Evolutionary conservation across 1,140 invertebrate species (phyloP), one percentile per base, ranked within the genome.

Genomic region (Panagrolaimus sp.): DNA sequence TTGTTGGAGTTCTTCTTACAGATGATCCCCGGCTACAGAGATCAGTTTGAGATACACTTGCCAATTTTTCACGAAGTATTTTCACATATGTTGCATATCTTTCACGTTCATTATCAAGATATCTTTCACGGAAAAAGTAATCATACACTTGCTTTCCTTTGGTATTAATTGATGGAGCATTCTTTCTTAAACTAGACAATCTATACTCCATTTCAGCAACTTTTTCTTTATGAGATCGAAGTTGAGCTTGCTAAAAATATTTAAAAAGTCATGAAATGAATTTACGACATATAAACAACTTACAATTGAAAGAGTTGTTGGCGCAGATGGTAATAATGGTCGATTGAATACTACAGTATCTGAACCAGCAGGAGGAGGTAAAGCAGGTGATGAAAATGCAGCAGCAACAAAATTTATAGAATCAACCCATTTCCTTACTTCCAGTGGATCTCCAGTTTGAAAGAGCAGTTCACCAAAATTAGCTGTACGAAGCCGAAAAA

Each of bases 391-490:
- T 43, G 94, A 97, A 80, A 96, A 91, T 80, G 90, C 91, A 55
- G 93, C 94, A 78, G 93, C 93, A 43, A 96, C 93, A 84, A 92
- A 93, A 86, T 98, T 98, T 67, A 98, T 93, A n/a, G 92, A 93
- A 83, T 96, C 92, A 75, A 96, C 91, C 94, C 94, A 98, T 15
- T 91, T 91, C 79, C 94, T 90, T 45, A 97, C 86, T 84, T 98
- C 95, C 84, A 93, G 93, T 45, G 91, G 91, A 87, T 95, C 91
- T 86, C 93, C 92, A 32, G 94, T 96, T 87, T 97, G 94, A 85
- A 98, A 96, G 38, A 98, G 88, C 87, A 93, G 96, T 85, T 96
- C 93, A 1, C 94, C 92, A 83, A 93, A 91, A 85, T 97, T 93
- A 32, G 93, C 91, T 47, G 94, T 97, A 83, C 94, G 90, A 76